Conservation (phyloP, 2,888 invertebrate species). For the Eledone cirrhosa region DNA sequence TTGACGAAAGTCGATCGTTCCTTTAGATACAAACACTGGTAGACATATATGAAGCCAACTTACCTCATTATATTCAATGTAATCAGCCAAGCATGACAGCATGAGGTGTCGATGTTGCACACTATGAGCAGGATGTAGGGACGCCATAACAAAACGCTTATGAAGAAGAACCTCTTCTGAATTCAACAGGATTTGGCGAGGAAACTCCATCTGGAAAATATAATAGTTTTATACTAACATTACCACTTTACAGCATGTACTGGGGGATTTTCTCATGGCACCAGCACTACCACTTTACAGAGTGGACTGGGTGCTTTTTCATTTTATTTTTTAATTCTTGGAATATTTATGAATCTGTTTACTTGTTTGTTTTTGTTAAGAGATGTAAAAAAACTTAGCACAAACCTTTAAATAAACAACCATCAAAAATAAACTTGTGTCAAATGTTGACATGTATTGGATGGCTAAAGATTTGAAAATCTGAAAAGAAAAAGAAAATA, state of each 20-base stretch:
- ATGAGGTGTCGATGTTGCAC: slow-evolving; percentile 7
- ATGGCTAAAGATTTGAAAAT: slow-evolving; percentile 5
- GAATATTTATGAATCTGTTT: too few species aligned
- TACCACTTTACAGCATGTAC: too few species aligned
- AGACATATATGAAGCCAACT: too few species aligned
- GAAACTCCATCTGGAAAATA: slow-evolving; percentile 8
- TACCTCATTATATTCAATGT: slow-evolving; percentile 22
- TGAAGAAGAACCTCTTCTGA: slow-evolving; percentile 20
- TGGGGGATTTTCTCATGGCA: too few species aligned
- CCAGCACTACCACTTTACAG: too few species aligned
- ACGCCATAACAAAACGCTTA: slow-evolving; percentile 24
- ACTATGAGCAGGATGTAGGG: neutral
- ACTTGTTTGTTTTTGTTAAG: too few species aligned
- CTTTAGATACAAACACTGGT: too few species aligned
- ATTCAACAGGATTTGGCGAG: neutral
- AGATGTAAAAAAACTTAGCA: too few species aligned
- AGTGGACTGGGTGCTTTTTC: too few species aligned
- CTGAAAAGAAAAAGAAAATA: neutral
- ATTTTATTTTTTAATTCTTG: too few species aligned
- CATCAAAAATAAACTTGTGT: slow-evolving; percentile 24
- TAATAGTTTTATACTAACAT: too few species aligned
- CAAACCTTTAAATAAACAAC: slow-evolving; percentile 21
- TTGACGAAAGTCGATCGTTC: too few species aligned
- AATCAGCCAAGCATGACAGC: slow-evolving; percentile 18
- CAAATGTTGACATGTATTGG: neutral